These are phyloP conservation scores for Grallaria varia DNA, from an alignment of 2,113 vertebrate species.

Conservation along the genomic window DNA sequence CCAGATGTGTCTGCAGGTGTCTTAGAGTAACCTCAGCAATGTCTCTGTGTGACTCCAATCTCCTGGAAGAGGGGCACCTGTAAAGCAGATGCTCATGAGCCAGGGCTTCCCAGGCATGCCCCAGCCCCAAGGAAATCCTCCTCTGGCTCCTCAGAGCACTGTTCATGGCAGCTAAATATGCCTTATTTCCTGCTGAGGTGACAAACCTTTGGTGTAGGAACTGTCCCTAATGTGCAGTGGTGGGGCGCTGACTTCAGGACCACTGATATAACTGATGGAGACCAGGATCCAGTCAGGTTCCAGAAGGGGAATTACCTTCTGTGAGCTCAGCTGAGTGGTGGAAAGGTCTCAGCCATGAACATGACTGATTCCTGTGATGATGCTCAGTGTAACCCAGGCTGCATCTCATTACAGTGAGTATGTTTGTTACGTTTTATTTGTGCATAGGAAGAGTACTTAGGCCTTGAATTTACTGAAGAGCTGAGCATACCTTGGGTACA, in stretches of 20 bases:
- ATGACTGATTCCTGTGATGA: neutral
- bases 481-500: neutral
- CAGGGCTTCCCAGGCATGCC: neutral
- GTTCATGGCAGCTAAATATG: neutral
- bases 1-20: neutral
- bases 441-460: neutral
- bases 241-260: neutral
- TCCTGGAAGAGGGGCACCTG: neutral
- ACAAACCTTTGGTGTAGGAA: neutral
- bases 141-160: neutral
- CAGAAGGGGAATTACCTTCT: neutral
- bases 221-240: neutral
- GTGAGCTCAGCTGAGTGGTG: neutral
- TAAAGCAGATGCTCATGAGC: neutral
- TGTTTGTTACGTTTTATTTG: neutral
- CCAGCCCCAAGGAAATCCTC: neutral
- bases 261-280: neutral
- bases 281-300: neutral
- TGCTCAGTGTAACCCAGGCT: neutral
- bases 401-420: neutral
- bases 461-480: neutral
- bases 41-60: neutral
- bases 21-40: neutral
- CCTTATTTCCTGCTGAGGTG: neutral
- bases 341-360: neutral